These are phyloP conservation scores for Harlomillsia oculata DNA, from an alignment of 1,140 invertebrate genomes.

Conservation along the genomic window DNA sequence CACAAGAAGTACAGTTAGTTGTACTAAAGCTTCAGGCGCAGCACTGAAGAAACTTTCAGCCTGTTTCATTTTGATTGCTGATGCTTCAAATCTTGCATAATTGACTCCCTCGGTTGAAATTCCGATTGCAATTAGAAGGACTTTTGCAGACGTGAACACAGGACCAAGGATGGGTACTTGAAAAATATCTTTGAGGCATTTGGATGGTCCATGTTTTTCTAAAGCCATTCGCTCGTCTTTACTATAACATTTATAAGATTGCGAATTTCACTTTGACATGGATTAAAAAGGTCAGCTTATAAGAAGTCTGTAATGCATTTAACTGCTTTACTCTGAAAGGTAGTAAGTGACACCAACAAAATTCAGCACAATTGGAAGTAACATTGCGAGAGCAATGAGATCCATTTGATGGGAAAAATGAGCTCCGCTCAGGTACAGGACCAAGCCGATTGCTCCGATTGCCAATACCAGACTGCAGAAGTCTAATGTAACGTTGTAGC, in stretches of 20 bases:
- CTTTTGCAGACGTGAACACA: slow-evolving; percentile 28
- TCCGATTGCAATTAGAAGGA: slow-evolving; percentile 23
- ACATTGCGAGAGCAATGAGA: slow-evolving; percentile 27
- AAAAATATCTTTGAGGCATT: slow-evolving; percentile 25
- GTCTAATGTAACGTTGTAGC: slow-evolving; percentile 23
- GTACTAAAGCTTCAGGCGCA: slow-evolving; percentile 29
- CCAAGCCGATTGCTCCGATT: slow-evolving; percentile 21
- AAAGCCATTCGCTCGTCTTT: slow-evolving; percentile 25
- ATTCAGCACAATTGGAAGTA: slow-evolving; percentile 22
- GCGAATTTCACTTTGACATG: no score
- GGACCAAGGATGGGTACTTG: slow-evolving; percentile 33
- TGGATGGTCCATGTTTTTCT: slow-evolving; percentile 19
- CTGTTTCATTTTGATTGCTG: slow-evolving; percentile 29
- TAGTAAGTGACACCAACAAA: slow-evolving; percentile 24
- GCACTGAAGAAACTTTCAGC: slow-evolving; percentile 30
- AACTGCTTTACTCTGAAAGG: slow-evolving; percentile 20
- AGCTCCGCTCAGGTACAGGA: slow-evolving; percentile 16
- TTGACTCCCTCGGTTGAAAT: slow-evolving; percentile 8
- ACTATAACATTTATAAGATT: no score
- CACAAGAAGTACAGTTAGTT: slow-evolving; percentile 26
- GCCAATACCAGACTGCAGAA: slow-evolving; percentile 21
- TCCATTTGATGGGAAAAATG: slow-evolving; percentile 19
- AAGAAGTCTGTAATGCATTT: not conserved
- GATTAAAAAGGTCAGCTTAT: not conserved
- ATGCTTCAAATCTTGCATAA: slow-evolving; percentile 32